Conservation (phyloP, 2,797 vertebrate species). For the Sus cebifrons region DNA sequence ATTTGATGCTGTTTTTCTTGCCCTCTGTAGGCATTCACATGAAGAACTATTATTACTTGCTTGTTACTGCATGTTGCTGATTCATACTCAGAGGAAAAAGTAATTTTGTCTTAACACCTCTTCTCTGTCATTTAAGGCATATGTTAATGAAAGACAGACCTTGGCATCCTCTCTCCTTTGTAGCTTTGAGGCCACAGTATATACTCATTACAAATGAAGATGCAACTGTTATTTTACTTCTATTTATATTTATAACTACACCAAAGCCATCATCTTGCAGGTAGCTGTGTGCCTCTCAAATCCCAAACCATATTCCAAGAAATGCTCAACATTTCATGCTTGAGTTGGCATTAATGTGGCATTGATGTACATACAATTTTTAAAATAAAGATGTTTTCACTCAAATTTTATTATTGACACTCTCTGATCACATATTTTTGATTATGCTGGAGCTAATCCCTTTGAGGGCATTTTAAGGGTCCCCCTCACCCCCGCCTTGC, state of each 20-base stretch:
- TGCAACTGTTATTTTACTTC: constrained; percentile 80
- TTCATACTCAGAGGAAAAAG: constrained; percentile 83
- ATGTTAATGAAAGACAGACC: constrained; percentile 83
- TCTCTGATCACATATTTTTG: constrained; percentile 69
- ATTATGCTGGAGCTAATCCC: constrained; percentile 45
- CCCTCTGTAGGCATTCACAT: constrained; percentile 47
- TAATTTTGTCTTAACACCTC: constrained; percentile 84
- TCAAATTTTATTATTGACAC: constrained; percentile 76
- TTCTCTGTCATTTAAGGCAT: constrained; percentile 82
- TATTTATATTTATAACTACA: constrained; percentile 79
- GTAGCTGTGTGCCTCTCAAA: constrained; percentile 79
- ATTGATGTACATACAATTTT: constrained; percentile 77
- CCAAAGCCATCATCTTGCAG: constrained; percentile 74
- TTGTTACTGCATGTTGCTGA: constrained; percentile 77
- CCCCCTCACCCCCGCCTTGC: neutral
- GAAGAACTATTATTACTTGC: constrained; percentile 81
- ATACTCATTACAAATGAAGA: constrained; percentile 78
- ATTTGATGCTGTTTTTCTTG: constrained; percentile 74
- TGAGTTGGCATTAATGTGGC: constrained; percentile 78
- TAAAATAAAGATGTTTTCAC: constrained; percentile 83
- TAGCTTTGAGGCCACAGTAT: constrained; percentile 66
- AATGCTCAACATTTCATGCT: constrained; percentile 79
- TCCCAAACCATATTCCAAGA: constrained; percentile 81
- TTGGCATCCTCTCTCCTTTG: constrained; percentile 74
- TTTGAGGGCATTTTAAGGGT: constrained; percentile 74